phyloP scores from a whole-genome alignment of 2,113 vertebrate genomes.

The Caranx melampygus region DNA sequence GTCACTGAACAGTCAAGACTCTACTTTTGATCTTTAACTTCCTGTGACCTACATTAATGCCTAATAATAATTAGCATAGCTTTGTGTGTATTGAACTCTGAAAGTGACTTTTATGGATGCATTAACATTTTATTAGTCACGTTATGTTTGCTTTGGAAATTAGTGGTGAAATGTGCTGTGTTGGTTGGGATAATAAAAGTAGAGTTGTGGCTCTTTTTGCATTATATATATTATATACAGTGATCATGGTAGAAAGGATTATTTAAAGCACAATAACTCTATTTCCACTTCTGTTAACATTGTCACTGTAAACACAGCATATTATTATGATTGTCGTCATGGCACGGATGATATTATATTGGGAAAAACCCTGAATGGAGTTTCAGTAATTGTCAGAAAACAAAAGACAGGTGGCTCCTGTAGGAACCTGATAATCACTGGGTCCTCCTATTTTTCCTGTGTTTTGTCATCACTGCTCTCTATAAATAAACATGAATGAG shows the following conservation, averaged over 20 bases:
- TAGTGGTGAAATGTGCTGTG: background rate
- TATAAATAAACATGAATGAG: too few species aligned
- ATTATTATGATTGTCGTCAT: background rate
- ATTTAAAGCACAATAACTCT: background rate
- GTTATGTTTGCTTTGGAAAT: background rate
- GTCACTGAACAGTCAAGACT: too few species aligned
- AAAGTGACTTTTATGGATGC: background rate
- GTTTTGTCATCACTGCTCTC: background rate
- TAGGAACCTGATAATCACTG: background rate
- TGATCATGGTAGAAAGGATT: background rate
- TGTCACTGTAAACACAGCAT: constrained; percentile 12
- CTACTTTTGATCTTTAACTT: too few species aligned
- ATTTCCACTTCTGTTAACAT: constrained; percentile 2
- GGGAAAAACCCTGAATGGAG: background rate
- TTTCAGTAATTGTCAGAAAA: background rate
- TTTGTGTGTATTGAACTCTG: too few species aligned
- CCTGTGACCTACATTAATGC: too few species aligned
- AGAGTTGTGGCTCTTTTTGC: background rate
- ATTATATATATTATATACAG: background rate
- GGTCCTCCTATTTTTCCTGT: background rate
- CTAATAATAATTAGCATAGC: too few species aligned
- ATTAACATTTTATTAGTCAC: background rate
- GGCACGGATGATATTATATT: background rate
- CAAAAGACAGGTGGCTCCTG: constrained; percentile 1
- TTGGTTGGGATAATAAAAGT: background rate